Percentiles rank a stretch among this genome's conserved stretches.
Evolutionary conservation across 2,888 invertebrate species (phyloP).

Genomic region (Euclidia mi): DNA sequence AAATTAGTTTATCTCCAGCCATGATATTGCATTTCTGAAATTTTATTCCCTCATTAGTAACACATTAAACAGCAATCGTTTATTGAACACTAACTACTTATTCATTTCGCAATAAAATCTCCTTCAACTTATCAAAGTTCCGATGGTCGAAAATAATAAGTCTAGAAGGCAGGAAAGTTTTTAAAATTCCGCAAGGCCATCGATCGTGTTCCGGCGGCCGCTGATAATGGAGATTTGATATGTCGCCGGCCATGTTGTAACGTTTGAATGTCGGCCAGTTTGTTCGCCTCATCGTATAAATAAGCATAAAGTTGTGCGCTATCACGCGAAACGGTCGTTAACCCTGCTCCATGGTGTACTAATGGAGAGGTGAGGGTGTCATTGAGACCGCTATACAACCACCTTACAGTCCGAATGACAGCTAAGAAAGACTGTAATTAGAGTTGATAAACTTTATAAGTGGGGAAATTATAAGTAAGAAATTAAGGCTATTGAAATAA

Average conservation of each 20-base stretch:
- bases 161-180: slow-evolving; percentile 18
- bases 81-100: background rate
- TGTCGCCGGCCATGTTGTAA: slow-evolving; percentile 77
- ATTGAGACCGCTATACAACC: slow-evolving; percentile 78
- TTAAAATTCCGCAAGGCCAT: slow-evolving; percentile 49
- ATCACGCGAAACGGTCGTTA: slow-evolving; percentile 88
- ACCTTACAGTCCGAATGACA: slow-evolving; percentile 72
- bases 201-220: slow-evolving; percentile 55
- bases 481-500: background rate
- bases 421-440: slow-evolving; percentile 75
- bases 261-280: slow-evolving; percentile 79
- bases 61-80: background rate
- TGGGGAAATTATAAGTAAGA: slow-evolving; percentile 29
- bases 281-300: slow-evolving; percentile 84
- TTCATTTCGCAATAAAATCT: slow-evolving; percentile 13
- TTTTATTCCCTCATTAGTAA: background rate
- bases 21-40: too few species aligned
- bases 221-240: slow-evolving; percentile 86
- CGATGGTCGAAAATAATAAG: slow-evolving; percentile 27
- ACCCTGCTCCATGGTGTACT: slow-evolving; percentile 79
- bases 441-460: slow-evolving; percentile 54
- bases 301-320: slow-evolving; percentile 82
- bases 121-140: slow-evolving; percentile 14
- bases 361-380: slow-evolving; percentile 85
- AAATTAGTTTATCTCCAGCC: too few species aligned